These are phyloP conservation scores for Melikaiella ostensackeni DNA, from an alignment of 2,888 invertebrate genomes.

Conservation along the genomic window DNA sequence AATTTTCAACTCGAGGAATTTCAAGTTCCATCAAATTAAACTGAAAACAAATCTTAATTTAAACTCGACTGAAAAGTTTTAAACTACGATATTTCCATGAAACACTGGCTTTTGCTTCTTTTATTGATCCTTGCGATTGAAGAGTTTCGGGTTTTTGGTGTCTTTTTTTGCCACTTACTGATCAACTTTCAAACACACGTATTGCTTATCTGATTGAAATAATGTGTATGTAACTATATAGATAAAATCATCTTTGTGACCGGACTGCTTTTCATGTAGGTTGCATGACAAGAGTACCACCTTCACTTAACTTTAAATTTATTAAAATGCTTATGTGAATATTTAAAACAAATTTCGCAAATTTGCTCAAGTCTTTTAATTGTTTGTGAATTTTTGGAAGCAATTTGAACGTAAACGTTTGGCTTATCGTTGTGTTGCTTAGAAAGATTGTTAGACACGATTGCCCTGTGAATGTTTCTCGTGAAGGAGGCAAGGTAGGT, in stretches of 20 bases:
- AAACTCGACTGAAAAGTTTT: neutral
- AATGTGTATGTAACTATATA: constrained; percentile 21
- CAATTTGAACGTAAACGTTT: neutral
- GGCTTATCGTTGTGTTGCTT: constrained; percentile 24
- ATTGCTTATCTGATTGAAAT: constrained; percentile 14
- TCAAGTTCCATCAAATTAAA: neutral
- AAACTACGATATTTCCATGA: constrained; percentile 30
- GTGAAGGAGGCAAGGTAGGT: constrained; percentile 32
- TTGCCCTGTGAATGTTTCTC: constrained; percentile 25
- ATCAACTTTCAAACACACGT: neutral
- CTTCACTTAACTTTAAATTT: constrained; percentile 12
- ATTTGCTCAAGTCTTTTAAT: neutral
- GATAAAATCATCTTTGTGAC: neutral
- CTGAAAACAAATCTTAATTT: neutral
- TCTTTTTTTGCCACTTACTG: neutral
- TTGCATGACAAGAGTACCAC: constrained; percentile 9
- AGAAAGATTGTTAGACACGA: constrained; percentile 14
- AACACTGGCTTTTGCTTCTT: constrained; percentile 22
- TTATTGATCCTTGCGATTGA: neutral
- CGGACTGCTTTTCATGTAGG: neutral
- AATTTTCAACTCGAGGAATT: neutral
- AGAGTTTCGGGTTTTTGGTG: neutral
- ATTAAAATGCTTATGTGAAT: neutral
- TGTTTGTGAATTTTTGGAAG: constrained; percentile 14
- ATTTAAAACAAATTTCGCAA: neutral